phyloP scores from a whole-genome alignment of 2,888 invertebrate species.

The Cheilosia impressa region DNA sequence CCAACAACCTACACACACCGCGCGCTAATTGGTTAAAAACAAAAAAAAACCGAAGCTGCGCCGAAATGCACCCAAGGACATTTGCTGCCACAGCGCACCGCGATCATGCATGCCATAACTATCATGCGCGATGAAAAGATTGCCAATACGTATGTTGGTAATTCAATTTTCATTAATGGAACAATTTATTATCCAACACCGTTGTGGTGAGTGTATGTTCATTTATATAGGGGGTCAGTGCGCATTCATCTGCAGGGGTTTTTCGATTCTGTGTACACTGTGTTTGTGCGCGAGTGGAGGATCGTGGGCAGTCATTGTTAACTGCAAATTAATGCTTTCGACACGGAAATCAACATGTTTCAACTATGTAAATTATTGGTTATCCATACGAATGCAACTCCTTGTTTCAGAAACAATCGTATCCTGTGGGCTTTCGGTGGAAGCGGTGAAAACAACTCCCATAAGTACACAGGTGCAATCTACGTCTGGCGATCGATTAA shows the following conservation, averaged over 20 bases:
- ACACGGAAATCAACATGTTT: slow-evolving; percentile 72
- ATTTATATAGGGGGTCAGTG: slow-evolving; percentile 22
- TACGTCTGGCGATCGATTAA: slow-evolving; percentile 66
- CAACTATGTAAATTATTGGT: slow-evolving; percentile 72
- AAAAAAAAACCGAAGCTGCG: slow-evolving; percentile 12
- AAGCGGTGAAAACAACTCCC: slow-evolving; percentile 45
- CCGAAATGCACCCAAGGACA: slow-evolving; percentile 69
- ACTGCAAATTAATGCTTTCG: slow-evolving; percentile 74
- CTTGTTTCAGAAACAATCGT: slow-evolving; percentile 58
- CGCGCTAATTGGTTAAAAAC: slow-evolving; percentile 29
- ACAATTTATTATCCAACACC: slow-evolving; percentile 66
- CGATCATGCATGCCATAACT: slow-evolving; percentile 44
- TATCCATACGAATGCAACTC: slow-evolving; percentile 54
- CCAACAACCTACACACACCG: slow-evolving; percentile 14
- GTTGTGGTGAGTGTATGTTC: not conserved
- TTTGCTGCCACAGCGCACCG: slow-evolving; percentile 3
- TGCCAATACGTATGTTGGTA: slow-evolving; percentile 49
- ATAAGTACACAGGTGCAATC: slow-evolving; percentile 63
- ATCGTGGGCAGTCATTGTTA: slow-evolving; percentile 74
- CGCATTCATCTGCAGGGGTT: slow-evolving; percentile 38
- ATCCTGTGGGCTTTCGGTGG: slow-evolving; percentile 61
- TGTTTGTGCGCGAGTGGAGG: slow-evolving; percentile 5
- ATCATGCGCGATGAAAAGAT: slow-evolving; percentile 36
- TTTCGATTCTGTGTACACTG: slow-evolving; percentile 18
- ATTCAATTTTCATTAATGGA: slow-evolving; percentile 74